These are phyloP conservation scores for Chauna torquata DNA, from an alignment of 2,113 vertebrate genomes.

Conservation along the genomic window DNA sequence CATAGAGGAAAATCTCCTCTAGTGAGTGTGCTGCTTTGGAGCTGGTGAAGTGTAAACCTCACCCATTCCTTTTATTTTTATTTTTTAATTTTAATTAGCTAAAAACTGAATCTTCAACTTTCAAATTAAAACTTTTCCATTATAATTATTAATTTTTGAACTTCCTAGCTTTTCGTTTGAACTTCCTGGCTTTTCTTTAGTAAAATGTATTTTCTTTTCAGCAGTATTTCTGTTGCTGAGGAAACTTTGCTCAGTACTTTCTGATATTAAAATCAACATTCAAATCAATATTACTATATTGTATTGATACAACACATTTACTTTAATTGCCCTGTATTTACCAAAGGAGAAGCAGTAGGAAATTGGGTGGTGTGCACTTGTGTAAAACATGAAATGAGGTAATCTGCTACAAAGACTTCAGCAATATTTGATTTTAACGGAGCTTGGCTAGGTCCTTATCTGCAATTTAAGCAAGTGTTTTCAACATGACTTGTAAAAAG, in stretches of 20 bases:
- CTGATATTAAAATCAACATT: not conserved
- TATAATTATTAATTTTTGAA: not conserved
- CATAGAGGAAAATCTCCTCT: not conserved
- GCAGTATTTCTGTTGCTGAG: not conserved
- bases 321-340: not conserved
- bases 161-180: not conserved
- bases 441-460: not conserved
- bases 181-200: not conserved
- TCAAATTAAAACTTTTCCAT: not conserved
- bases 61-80: not conserved
- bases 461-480: not conserved
- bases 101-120: not conserved
- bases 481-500: not conserved
- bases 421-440: not conserved
- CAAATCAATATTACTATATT: not conserved
- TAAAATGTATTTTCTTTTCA: not conserved
- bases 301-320: not conserved
- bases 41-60: not conserved
- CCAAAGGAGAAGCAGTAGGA: not conserved
- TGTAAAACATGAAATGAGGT: not conserved
- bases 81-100: not conserved
- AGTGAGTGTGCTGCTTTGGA: not conserved
- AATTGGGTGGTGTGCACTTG: not conserved
- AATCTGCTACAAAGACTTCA: not conserved
- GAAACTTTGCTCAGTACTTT: not conserved